Conservation (phyloP, 2,888 invertebrate genomes). For the Drosophila longiperda region DNA sequence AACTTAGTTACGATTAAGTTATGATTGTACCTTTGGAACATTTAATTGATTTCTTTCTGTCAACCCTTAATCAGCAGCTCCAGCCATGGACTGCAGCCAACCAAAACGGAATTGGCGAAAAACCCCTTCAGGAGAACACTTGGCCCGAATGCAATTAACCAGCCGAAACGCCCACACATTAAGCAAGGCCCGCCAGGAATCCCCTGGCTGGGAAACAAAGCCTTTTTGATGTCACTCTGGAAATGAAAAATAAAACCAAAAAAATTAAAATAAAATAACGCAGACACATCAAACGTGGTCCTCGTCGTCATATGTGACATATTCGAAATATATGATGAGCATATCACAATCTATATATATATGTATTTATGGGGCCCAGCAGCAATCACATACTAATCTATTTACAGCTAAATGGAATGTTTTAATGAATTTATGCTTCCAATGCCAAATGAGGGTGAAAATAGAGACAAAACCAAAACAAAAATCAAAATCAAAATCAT, state of each 20-base stretch:
- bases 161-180: conserved; percentile 77
- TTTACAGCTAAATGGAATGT: conserved; percentile 74
- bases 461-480: neutral
- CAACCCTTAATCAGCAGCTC: conserved; percentile 61
- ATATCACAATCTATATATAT: conserved; percentile 22
- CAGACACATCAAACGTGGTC: conserved; percentile 58
- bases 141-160: conserved; percentile 73
- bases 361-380: conserved; percentile 32
- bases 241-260: conserved; percentile 37
- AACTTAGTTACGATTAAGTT: neutral
- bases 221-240: conserved; percentile 71
- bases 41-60: conserved; percentile 61
- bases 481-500: conserved; percentile 5
- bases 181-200: conserved; percentile 41
- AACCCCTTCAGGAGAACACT: conserved; percentile 44
- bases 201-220: conserved; percentile 36
- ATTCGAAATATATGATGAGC: conserved; percentile 65
- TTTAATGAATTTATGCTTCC: conserved; percentile 73
- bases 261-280: conserved; percentile 8
- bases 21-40: conserved; percentile 12
- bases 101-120: conserved; percentile 3
- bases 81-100: conserved; percentile 13
- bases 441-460: conserved; percentile 44
- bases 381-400: conserved; percentile 72
- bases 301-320: conserved; percentile 69